Base-by-base conservation (phyloP, 2,113 vertebrate species). In the Ciconia maguari region DNA sequence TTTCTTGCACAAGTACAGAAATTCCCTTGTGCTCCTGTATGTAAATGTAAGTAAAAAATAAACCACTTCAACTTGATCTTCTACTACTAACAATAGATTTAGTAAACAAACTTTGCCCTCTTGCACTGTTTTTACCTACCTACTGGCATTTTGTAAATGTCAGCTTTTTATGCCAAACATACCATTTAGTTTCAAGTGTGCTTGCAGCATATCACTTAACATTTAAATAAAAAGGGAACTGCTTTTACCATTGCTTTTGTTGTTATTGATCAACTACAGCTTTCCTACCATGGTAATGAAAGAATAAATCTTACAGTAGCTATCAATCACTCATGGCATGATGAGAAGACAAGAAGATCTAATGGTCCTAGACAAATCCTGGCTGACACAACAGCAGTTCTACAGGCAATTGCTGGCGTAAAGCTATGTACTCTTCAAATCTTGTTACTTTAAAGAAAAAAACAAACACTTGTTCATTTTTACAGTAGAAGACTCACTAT, bases 381-480 rank as follows among this genome's bases (percentile, higher is more conserved):
- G 34, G 7, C 13, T 38, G 34, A 18, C 17, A 13, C 1, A 4
- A 54, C 4, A 46, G 38, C 6, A 1, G 1, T 29, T 55, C 20
- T 48, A 72, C 6, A 57, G 36, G 38, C 32, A 81, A 85, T 38
- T 24, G 9, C 36, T 54, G 20, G 16, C 71, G 80, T 57, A 80
- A 90, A 64, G 6, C 6, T 29, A 49, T 24, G 26, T 9, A 44
- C 9, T 61, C 9, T 46, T 74, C 34, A 71, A 72, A 62, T 44
- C 17, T 51, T 70, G 9, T 24, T 54, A 58, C 22, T 66, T 36
- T 24, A 74, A 58, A 72, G 8, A 38, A 66, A 10, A 15, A 11
- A 44, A 2, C 1, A 2, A 52, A 29, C 5, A 52, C 38, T 38
- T 38, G 5, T 66, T 76, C 4, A 34, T 72, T 87, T 80, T 79